These are phyloP conservation scores for Tetramorium alpestre DNA, from an alignment of 1,140 invertebrate genomes.

Conservation along the genomic window DNA sequence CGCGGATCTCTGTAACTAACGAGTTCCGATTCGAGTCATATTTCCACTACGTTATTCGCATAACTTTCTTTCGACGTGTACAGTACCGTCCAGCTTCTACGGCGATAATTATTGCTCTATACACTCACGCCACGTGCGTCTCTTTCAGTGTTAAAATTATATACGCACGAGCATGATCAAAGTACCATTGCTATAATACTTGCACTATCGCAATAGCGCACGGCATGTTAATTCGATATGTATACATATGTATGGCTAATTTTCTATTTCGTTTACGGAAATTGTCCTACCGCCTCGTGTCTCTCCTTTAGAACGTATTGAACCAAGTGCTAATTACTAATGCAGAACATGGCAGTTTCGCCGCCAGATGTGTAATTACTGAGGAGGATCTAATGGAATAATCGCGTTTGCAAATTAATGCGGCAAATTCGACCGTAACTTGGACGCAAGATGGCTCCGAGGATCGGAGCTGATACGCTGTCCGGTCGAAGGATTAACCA, in stretches of 20 bases:
- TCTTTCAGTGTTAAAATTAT: constrained; percentile 41
- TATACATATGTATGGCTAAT: not conserved
- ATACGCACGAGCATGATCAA: not conserved
- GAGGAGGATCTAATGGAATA: constrained; percentile 59
- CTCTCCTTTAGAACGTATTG: constrained; percentile 42
- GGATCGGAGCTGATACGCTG: constrained; percentile 25
- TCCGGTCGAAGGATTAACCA: constrained; percentile 35
- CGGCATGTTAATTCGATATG: constrained; percentile 37
- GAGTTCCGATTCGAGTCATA: constrained; percentile 61
- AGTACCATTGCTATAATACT: not conserved
- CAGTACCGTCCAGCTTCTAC: constrained; percentile 2
- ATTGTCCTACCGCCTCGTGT: not conserved
- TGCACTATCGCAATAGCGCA: not conserved
- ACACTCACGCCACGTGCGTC: not conserved
- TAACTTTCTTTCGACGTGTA: constrained; percentile 15
- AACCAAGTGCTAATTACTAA: constrained; percentile 55
- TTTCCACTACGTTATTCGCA: constrained; percentile 1
- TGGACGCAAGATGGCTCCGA: constrained; percentile 23
- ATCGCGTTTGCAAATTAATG: constrained; percentile 57
- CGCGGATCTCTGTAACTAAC: constrained; percentile 72
- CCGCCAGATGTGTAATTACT: constrained; percentile 57
- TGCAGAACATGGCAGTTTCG: constrained; percentile 50
- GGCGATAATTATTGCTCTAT: constrained; percentile 23
- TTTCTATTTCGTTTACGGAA: constrained; percentile 32
- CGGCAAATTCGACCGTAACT: constrained; percentile 37